Percentiles rank a stretch among this genome's conserved stretches.
Evolutionary conservation across 2,888 invertebrate species (phyloP).

Genomic region (Eurytoma adleriae): DNA sequence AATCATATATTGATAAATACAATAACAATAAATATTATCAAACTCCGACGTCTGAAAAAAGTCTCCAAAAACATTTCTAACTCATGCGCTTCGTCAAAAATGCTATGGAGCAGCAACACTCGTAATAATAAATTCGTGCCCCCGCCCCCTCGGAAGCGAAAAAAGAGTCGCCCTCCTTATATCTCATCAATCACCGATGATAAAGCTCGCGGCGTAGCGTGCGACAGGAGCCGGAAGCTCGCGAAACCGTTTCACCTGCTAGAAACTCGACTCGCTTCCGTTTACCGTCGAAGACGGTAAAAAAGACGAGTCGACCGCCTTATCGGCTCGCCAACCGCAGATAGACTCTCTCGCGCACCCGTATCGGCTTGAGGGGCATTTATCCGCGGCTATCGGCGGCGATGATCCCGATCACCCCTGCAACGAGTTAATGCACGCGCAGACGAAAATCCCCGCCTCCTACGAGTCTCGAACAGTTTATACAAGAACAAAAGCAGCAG

Average conservation of each 20-base stretch:
- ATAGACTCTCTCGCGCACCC: neutral
- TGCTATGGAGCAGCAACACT: neutral
- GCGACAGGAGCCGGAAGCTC: conserved; percentile 59
- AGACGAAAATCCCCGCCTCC: neutral
- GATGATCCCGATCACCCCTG: conserved; percentile 30
- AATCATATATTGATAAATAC: neutral
- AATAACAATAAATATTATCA: conserved; percentile 2
- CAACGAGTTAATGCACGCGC: neutral
- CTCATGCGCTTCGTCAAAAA: neutral
- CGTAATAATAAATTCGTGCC: neutral
- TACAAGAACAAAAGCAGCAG: neutral
- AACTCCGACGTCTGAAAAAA: neutral
- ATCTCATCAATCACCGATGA: neutral
- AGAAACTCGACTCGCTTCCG: conserved; percentile 21
- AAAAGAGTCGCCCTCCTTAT: neutral
- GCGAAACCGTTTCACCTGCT: conserved; percentile 63
- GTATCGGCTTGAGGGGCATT: neutral
- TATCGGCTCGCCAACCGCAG: neutral
- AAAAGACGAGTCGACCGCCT: neutral
- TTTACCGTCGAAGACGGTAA: conserved; percentile 6
- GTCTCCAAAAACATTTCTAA: neutral
- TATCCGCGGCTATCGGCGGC: neutral
- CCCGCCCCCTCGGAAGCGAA: neutral
- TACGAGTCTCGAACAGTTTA: neutral
- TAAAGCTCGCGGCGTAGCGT: neutral